A percentile compares a stretch with the other conserved stretches of the same genome.
Conservation (phyloP, 2,797 vertebrate genomes). For the Serranus cabrilla region DNA sequence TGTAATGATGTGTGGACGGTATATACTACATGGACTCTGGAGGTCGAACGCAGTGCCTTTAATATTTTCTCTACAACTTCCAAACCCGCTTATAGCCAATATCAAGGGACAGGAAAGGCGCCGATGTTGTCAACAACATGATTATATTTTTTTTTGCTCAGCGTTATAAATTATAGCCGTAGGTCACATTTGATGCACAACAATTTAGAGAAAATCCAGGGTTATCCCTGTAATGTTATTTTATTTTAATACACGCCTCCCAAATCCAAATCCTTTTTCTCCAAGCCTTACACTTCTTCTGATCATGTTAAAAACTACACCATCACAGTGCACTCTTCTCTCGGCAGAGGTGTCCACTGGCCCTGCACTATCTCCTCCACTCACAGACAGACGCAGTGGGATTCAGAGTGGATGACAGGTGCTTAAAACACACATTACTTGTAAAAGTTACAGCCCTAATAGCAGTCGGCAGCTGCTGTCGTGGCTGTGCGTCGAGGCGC, state of each 20-base stretch:
- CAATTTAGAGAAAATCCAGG: background rate
- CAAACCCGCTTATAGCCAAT: slow-evolving; percentile 5
- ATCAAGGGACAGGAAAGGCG: slow-evolving; percentile 17
- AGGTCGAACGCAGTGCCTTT: background rate
- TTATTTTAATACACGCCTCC: slow-evolving; percentile 20
- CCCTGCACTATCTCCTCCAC: slow-evolving; percentile 14
- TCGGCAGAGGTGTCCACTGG: slow-evolving; percentile 29
- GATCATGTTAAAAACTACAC: slow-evolving; percentile 24
- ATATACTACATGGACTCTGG: background rate
- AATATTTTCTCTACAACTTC: slow-evolving; percentile 2
- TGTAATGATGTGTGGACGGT: background rate
- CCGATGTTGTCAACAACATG: slow-evolving; percentile 20
- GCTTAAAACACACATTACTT: slow-evolving; percentile 74
- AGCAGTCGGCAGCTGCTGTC: slow-evolving; percentile 71
- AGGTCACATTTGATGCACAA: slow-evolving; percentile 8
- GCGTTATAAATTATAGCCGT: slow-evolving; percentile 24
- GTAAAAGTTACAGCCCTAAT: slow-evolving; percentile 72
- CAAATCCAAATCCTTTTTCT: background rate
- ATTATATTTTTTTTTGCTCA: background rate
- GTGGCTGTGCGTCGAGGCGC: slow-evolving; percentile 55
- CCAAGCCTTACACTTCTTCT: background rate
- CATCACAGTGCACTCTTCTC: slow-evolving; percentile 25
- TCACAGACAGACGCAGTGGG: slow-evolving; percentile 62
- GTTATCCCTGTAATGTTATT: slow-evolving; percentile 20
- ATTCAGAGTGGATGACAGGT: slow-evolving; percentile 60